Conservation (phyloP, 1,140 invertebrate species). For the Thaumatotibia leucotreta region DNA sequence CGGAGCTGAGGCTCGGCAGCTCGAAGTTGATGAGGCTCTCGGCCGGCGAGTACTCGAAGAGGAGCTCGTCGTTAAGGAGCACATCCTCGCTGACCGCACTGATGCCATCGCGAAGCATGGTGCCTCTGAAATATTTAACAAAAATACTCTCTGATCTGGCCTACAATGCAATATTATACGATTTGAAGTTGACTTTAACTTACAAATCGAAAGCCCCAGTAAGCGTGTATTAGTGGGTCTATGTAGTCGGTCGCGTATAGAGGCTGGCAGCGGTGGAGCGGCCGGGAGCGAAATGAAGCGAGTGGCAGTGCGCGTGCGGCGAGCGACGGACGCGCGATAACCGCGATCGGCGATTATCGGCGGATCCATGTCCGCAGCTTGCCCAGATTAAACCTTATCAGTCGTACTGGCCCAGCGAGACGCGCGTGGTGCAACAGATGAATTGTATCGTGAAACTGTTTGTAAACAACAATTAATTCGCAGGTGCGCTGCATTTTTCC, state of each 20-base stretch:
- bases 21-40: conserved; percentile 69
- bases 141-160: conserved; percentile 1
- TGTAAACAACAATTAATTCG: conserved; percentile 4
- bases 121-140: conserved; percentile 37
- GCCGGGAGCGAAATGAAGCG: conserved; percentile 47
- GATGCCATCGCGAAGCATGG: conserved; percentile 54
- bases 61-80: conserved; percentile 49
- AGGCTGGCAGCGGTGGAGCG: conserved; percentile 33
- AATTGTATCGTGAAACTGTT: neutral
- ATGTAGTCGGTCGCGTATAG: neutral
- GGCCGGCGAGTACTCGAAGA: conserved; percentile 61
- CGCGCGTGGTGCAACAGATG: neutral
- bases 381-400: conserved; percentile 12
- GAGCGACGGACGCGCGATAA: conserved; percentile 63
- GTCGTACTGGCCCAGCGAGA: neutral
- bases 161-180: neutral
- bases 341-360: conserved; percentile 61
- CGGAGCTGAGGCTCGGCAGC: conserved; percentile 39
- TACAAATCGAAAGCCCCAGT: neutral
- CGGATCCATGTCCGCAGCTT: conserved; percentile 33
- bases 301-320: conserved; percentile 36
- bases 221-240: neutral
- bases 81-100: conserved; percentile 42
- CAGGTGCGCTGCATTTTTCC: neutral
- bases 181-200: too few relatives aligned